These are phyloP conservation scores for Lathamus discolor DNA, from an alignment of 2,113 vertebrate genomes.

Conservation along the genomic window DNA sequence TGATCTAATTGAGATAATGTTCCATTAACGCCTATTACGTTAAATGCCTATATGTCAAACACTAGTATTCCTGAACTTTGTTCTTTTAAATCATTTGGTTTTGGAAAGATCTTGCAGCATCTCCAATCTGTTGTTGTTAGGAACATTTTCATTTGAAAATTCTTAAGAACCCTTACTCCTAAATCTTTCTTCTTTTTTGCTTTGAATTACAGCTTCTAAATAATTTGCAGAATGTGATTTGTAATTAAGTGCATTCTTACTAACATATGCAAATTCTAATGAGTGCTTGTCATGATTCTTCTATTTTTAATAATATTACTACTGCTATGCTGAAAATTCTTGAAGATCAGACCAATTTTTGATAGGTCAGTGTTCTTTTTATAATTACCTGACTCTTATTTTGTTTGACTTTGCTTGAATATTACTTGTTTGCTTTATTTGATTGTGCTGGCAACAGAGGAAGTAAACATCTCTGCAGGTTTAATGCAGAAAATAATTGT, in stretches of 20 bases:
- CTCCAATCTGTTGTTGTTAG: neutral
- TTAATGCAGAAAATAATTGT: slow-evolving; percentile 9
- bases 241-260: slow-evolving; percentile 71
- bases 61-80: neutral
- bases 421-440: slow-evolving; percentile 49
- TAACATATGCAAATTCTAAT: slow-evolving; percentile 74
- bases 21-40: neutral
- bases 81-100: neutral
- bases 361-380: slow-evolving; percentile 68
- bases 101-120: neutral
- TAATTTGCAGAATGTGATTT: slow-evolving; percentile 66
- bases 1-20: neutral
- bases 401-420: slow-evolving; percentile 51
- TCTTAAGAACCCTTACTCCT: neutral
- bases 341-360: slow-evolving; percentile 72
- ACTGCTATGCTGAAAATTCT: slow-evolving; percentile 54
- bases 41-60: neutral
- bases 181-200: slow-evolving; percentile 53
- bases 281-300: slow-evolving; percentile 67
- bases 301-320: slow-evolving; percentile 70
- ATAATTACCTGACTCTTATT: slow-evolving; percentile 63
- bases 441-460: neutral
- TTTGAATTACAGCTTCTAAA: slow-evolving; percentile 69
- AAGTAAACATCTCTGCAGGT: slow-evolving; percentile 20
- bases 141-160: slow-evolving; percentile 30